Conservation (phyloP, 2,888 invertebrate genomes). For the Lochmaea crataegi region DNA sequence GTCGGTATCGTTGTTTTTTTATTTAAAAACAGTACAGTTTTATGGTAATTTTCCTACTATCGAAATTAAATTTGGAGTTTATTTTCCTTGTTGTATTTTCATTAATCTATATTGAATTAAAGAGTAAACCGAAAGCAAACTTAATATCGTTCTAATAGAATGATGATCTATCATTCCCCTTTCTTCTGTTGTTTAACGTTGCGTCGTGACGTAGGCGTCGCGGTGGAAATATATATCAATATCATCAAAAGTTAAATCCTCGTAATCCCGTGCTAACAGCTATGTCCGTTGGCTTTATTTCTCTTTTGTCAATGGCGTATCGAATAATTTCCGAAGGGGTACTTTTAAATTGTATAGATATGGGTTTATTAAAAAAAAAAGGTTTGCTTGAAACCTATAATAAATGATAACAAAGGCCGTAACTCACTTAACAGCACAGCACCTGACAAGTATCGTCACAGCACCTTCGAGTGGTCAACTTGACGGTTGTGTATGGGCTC, state of each 20-base stretch:
- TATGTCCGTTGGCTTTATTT: constrained; percentile 43
- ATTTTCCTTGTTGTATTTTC: not conserved
- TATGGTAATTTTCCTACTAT: not conserved
- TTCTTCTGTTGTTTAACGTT: constrained; percentile 43
- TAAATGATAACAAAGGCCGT: no score
- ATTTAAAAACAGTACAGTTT: not conserved
- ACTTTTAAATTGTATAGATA: not conserved
- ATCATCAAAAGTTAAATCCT: constrained; percentile 53
- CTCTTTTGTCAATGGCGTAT: not conserved
- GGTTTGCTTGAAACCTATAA: no score
- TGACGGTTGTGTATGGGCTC: no score
- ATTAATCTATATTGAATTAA: constrained; percentile 1
- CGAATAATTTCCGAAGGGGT: not conserved
- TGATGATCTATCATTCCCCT: constrained; percentile 50
- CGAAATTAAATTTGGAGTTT: not conserved
- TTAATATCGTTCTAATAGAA: constrained; percentile 58
- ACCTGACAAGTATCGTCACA: no score
- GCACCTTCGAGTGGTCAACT: no score
- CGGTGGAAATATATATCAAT: constrained; percentile 33
- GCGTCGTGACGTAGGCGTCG: constrained; percentile 17
- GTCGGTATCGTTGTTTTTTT: not conserved
- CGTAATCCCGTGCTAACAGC: constrained; percentile 56
- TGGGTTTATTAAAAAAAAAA: no score
- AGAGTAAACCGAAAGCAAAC: constrained; percentile 41
- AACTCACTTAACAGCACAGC: no score